Evolutionary conservation across 1,140 invertebrate genomes (phyloP).

Genomic region (Colletes gigas): DNA sequence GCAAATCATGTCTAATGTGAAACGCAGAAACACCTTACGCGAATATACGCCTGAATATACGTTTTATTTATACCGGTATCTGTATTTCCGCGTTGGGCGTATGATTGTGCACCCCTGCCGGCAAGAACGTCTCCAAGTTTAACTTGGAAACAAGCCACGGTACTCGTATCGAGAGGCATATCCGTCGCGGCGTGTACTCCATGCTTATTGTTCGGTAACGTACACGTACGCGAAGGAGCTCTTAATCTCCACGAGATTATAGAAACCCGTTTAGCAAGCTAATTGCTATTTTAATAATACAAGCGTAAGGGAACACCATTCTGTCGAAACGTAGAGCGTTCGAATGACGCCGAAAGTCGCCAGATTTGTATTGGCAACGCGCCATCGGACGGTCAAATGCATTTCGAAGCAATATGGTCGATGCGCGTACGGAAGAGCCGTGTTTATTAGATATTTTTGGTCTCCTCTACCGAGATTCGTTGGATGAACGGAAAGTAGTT

Average conservation of each 20-base stretch:
- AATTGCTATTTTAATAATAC: constrained; percentile 46
- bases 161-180: constrained; percentile 53
- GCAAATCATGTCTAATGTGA: background rate
- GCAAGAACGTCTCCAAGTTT: constrained; percentile 59
- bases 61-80: constrained; percentile 53
- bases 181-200: constrained; percentile 19
- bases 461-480: background rate
- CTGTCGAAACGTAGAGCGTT: background rate
- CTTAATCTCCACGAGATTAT: constrained; percentile 6
- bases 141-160: constrained; percentile 68
- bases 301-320: constrained; percentile 3
- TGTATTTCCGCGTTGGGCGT: constrained; percentile 22
- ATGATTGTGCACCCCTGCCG: constrained; percentile 36
- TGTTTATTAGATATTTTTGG: constrained; percentile 37
- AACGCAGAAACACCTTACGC: background rate
- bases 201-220: constrained; percentile 47
- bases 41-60: constrained; percentile 54
- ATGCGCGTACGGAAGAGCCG: constrained; percentile 1
- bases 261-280: constrained; percentile 28
- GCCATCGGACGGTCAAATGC: constrained; percentile 52
- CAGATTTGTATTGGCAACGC: constrained; percentile 48
- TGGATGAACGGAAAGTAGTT: background rate
- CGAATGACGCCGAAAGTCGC: constrained; percentile 45
- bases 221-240: constrained; percentile 1
- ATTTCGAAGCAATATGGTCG: constrained; percentile 36